Evolutionary conservation across 2,888 invertebrate genomes (phyloP).

Genomic region (Agrilus cyanescens): DNA sequence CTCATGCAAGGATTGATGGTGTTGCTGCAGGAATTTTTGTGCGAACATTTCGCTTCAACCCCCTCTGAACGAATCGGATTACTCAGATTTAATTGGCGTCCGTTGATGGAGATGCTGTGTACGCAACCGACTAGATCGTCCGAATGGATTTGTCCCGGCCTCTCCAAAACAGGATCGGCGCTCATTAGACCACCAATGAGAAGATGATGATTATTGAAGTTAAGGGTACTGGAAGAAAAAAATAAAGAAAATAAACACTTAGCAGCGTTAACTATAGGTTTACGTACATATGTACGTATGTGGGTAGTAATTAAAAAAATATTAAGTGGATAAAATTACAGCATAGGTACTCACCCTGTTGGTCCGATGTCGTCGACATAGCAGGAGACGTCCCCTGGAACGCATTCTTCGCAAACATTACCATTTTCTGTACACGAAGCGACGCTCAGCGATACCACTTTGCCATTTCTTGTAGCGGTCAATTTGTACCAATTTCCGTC

Average conservation of each 20-base stretch:
- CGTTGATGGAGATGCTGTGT: slow-evolving; percentile 82
- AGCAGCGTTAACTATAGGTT: no score
- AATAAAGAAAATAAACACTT: slow-evolving; percentile 5
- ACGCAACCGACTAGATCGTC: slow-evolving; percentile 92
- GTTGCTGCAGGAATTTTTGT: slow-evolving; percentile 53
- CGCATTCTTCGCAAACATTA: slow-evolving; percentile 75
- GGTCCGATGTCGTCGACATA: slow-evolving; percentile 63
- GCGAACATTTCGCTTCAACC: slow-evolving; percentile 64
- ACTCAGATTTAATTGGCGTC: slow-evolving; percentile 69
- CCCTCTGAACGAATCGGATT: slow-evolving; percentile 61
- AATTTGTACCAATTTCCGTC: slow-evolving; percentile 89
- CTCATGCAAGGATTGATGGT: slow-evolving; percentile 47
- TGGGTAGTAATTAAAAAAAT: no score
- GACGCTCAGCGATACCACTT: slow-evolving; percentile 75
- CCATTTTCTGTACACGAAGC: slow-evolving; percentile 76
- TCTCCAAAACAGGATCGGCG: slow-evolving; percentile 76
- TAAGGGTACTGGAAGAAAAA: slow-evolving; percentile 60
- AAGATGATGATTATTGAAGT: slow-evolving; percentile 81
- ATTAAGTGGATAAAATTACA: no score
- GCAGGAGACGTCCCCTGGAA: slow-evolving; percentile 69
- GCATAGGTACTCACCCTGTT: slow-evolving; percentile 12
- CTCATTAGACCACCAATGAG: slow-evolving; percentile 74
- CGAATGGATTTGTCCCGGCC: slow-evolving; percentile 80
- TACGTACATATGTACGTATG: no score
- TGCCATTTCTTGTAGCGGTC: slow-evolving; percentile 80